These are phyloP conservation scores for Gasteruption jaculator DNA, from an alignment of 2,888 invertebrate genomes.

Conservation along the genomic window DNA sequence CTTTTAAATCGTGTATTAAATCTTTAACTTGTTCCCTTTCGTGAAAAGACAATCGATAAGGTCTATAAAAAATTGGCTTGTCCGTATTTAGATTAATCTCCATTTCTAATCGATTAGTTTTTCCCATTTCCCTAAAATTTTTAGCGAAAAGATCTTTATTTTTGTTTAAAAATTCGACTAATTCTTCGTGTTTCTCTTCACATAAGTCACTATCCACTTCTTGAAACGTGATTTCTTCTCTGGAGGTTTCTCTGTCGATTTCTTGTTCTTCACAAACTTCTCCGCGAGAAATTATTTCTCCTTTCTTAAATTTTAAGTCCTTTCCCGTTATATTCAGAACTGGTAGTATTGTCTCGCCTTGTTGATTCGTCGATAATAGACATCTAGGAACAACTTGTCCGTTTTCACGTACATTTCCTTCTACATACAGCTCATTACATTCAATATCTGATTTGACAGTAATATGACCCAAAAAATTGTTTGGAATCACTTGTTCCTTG, in stretches of 20 bases:
- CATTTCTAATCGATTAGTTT: conserved; percentile 22
- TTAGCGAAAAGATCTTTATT: conserved; percentile 3
- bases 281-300: conserved; percentile 1
- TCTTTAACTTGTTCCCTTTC: conserved; percentile 6
- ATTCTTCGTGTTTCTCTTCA: background rate
- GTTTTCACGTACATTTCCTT: background rate
- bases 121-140: conserved; percentile 16
- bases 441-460: background rate
- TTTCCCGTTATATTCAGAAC: conserved; percentile 2
- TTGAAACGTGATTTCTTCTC: no score
- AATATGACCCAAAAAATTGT: conserved; percentile 1
- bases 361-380: background rate
- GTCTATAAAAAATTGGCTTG: background rate
- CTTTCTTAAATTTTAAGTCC: conserved; percentile 6
- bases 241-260: no score
- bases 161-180: no score
- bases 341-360: background rate
- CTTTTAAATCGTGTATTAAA: conserved; percentile 6
- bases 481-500: background rate
- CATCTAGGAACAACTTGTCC: conserved; percentile 1
- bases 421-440: background rate
- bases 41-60: conserved; percentile 1
- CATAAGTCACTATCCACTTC: conserved; percentile 5
- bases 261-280: conserved; percentile 5
- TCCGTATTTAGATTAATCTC: conserved; percentile 7